phyloP scores from a whole-genome alignment of 2,888 invertebrate genomes.

The Pandemis heparana region DNA sequence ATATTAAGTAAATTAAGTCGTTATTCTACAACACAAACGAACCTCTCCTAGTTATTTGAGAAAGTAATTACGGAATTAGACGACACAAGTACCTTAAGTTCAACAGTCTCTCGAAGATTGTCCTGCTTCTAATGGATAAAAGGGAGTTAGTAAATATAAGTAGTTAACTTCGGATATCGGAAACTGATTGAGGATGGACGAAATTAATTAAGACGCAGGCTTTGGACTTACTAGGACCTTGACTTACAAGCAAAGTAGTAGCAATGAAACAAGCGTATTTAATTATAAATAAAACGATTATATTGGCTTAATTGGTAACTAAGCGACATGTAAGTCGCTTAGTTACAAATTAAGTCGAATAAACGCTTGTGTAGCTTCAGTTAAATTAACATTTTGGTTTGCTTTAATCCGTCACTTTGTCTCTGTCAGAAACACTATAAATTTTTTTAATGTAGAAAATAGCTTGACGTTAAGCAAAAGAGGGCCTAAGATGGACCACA shows the following conservation, averaged over 20 bases:
- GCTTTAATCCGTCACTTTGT: too few relatives aligned
- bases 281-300: too few relatives aligned
- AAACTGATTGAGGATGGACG: background rate
- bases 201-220: slow-evolving; percentile 14
- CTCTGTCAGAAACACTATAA: too few relatives aligned
- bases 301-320: too few relatives aligned
- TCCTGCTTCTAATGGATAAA: slow-evolving; percentile 12
- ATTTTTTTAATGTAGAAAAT: too few relatives aligned
- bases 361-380: too few relatives aligned
- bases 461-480: too few relatives aligned
- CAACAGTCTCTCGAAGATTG: slow-evolving; percentile 14
- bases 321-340: too few relatives aligned
- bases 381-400: too few relatives aligned
- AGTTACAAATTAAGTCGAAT: too few relatives aligned
- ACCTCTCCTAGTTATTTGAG: slow-evolving; percentile 7
- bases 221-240: background rate
- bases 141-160: slow-evolving; percentile 18
- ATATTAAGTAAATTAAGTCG: slow-evolving; percentile 7
- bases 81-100: slow-evolving; percentile 21
- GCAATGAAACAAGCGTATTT: too few relatives aligned
- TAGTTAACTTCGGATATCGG: slow-evolving; percentile 9
- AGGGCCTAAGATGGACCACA: too few relatives aligned
- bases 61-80: slow-evolving; percentile 12
- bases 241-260: background rate
- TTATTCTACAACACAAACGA: slow-evolving; percentile 6